Percentiles rank a stretch among this genome's conserved stretches.
These are phyloP conservation scores for Alethe castanea DNA, from an alignment of 2,113 vertebrate genomes.

Conservation along the genomic window DNA sequence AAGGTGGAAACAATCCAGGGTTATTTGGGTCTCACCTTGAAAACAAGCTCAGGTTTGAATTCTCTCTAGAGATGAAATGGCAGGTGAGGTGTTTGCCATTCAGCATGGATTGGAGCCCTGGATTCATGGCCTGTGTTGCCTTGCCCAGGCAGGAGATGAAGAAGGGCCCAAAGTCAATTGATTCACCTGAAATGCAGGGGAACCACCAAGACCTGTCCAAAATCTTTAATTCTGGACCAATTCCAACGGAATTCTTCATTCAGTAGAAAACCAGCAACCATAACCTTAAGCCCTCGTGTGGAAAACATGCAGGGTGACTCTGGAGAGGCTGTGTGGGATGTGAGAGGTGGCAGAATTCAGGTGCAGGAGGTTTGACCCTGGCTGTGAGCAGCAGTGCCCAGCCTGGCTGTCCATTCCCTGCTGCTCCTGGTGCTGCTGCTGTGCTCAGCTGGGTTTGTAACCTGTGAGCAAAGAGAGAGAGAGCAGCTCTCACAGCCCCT, in stretches of 20 bases:
- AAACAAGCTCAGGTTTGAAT: background rate
- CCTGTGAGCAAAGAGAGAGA: background rate
- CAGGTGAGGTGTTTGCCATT: background rate
- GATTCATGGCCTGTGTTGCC: background rate
- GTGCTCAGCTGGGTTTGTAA: background rate
- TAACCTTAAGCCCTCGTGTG: background rate
- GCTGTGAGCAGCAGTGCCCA: background rate
- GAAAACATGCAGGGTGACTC: background rate
- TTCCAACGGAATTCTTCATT: accelerated
- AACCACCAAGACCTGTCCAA: background rate
- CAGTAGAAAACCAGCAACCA: background rate
- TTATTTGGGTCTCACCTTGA: background rate
- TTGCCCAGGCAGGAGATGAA: background rate
- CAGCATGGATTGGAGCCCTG: accelerated
- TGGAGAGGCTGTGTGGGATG: background rate
- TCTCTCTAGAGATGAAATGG: background rate
- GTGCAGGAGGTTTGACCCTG: background rate
- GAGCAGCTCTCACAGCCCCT: background rate
- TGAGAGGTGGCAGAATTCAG: background rate
- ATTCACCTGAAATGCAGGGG: background rate
- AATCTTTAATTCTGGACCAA: background rate
- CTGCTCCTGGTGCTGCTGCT: background rate
- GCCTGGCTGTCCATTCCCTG: background rate
- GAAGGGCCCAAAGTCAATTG: background rate
- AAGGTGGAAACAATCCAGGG: background rate